These are phyloP conservation scores for Hippopotamus amphibius DNA, from an alignment of 2,113 vertebrate species.

Conservation along the genomic window DNA sequence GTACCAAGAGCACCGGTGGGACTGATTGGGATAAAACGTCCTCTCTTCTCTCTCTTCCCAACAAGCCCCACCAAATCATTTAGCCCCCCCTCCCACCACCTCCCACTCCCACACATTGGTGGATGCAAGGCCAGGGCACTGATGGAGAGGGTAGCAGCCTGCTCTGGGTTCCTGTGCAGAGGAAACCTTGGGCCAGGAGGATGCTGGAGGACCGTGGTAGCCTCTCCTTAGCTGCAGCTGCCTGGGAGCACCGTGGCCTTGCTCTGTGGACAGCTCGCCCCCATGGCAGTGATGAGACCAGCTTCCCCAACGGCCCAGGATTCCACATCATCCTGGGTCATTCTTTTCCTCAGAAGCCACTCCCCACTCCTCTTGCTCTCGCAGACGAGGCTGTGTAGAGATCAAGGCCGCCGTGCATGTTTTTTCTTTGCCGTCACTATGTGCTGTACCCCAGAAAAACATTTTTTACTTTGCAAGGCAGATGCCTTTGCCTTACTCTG, in stretches of 20 bases:
- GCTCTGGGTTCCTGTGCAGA: not conserved
- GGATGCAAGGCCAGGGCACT: accelerated
- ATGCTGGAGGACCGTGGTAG: accelerated
- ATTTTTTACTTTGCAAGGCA: not conserved
- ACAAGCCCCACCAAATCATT: not conserved
- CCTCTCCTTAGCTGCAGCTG: not conserved
- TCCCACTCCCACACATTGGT: accelerated
- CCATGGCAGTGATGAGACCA: not conserved
- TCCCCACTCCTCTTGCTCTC: not conserved
- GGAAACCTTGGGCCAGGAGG: not conserved
- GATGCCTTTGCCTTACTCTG: not conserved
- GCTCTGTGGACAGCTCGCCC: not conserved
- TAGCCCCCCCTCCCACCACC: accelerated
- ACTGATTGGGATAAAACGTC: accelerated
- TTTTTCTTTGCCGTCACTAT: conserved; percentile 45
- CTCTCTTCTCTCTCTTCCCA: not conserved
- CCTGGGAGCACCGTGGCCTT: accelerated
- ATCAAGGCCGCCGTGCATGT: not conserved
- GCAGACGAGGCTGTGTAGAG: not conserved
- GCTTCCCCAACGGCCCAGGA: not conserved
- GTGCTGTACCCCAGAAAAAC: not conserved
- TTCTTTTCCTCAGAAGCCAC: not conserved
- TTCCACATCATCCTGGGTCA: not conserved
- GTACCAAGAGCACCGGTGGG: not conserved
- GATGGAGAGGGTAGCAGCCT: not conserved